Evolutionary conservation across 1,140 invertebrate genomes (phyloP), one percentile per base, ranked within the genome.

Genomic region (Drosophila orosa): DNA sequence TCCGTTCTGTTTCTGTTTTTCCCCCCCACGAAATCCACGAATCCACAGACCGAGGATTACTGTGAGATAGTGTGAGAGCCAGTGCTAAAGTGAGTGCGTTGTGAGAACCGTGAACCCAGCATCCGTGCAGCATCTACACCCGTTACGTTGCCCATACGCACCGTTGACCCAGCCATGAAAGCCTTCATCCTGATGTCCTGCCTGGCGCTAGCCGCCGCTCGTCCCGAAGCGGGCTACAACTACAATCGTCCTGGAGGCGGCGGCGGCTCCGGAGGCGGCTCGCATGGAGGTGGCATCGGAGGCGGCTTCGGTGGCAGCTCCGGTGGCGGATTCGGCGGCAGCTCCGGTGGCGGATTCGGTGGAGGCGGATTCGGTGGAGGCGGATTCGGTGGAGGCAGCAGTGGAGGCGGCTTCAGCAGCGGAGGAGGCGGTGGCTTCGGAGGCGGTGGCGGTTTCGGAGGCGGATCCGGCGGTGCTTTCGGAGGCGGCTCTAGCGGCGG

Each of bases 211-310:
- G 93, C 93, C 85, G 93, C 93, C 78, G 94, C 94, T 37, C 92
- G 94, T 62, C 94, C 94, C 74, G 94, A 94, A 92, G 93, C 94
- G 39, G 94, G 94, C 69, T 94, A 94, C 90, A 93, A 92, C 79
- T 94, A 94, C 89, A 94, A 93, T 66, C 93, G 93, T 61, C 94
- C 93, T 47, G 93, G 93, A 42, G 93, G 92, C 71, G 80, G 91
- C 68, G 91, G 91, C 31, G 90, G 86, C 27, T 79, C 75, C n/a
- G 72, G 80, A 31, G 79, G 78, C 13, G 59, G 61, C 33, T 54
- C 29, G 17, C 35, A 67, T 17, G 80, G 84, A 13, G 77, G 84
- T 17, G 73, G 80, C 5, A 58, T 54, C 22, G 85, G 86, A 15
- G 78, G 75, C 19, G 65, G 71, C 22, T 31, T 9, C 6, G 71